Evolutionary conservation across 2,888 invertebrate species (phyloP).

Genomic region (Sicus ferrugineus): DNA sequence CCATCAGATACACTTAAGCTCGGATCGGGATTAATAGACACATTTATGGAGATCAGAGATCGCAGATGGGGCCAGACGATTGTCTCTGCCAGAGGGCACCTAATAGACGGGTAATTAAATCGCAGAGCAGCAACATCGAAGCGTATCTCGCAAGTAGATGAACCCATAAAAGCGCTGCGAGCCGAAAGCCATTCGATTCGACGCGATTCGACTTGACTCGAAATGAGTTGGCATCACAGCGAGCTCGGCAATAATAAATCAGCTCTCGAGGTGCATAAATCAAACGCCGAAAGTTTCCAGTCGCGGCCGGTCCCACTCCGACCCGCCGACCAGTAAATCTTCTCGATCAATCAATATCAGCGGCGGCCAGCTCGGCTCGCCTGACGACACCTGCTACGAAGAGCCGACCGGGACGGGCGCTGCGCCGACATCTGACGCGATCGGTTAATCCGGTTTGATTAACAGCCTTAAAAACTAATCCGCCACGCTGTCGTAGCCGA

Average conservation of each 20-base stretch:
- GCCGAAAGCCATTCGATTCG: no score
- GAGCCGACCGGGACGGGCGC: no score
- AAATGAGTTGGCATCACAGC: neutral
- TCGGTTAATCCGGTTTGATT: neutral
- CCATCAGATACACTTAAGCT: neutral
- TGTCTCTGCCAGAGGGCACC: neutral
- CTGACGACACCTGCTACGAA: conserved; percentile 22
- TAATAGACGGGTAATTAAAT: conserved; percentile 11
- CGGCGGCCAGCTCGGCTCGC: neutral
- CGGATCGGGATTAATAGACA: neutral
- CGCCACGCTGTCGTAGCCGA: no score
- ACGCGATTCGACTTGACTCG: neutral
- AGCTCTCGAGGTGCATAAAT: neutral
- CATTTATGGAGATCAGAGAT: neutral
- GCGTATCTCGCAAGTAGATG: neutral
- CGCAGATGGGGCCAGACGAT: neutral
- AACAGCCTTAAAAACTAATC: neutral
- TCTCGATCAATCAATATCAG: neutral
- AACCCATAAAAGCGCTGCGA: neutral
- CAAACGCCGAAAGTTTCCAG: neutral
- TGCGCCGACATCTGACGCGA: no score
- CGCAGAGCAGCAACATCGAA: conserved; percentile 2
- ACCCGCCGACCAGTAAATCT: neutral
- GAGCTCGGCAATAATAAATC: neutral
- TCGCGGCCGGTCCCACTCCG: no score